phyloP scores from a whole-genome alignment of 2,113 vertebrate species.

The Sinocyclocheilus grahami region DNA sequence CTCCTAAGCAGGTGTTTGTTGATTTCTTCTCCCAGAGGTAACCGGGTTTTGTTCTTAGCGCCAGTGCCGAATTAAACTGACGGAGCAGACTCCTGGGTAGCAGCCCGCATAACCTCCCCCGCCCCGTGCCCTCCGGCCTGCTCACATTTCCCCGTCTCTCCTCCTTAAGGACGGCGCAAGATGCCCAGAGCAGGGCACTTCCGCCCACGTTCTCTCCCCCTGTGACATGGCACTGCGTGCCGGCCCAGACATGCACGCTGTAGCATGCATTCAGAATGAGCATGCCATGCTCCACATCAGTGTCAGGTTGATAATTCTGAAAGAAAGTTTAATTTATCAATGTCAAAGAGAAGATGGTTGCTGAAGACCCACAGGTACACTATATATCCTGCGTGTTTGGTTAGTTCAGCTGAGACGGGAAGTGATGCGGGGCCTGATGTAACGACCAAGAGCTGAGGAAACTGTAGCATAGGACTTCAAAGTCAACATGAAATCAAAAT shows the following conservation, averaged over 20 bases:
- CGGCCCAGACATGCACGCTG: neutral
- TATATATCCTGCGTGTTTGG: neutral
- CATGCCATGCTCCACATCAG: no score
- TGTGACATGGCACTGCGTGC: neutral
- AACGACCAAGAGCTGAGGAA: constrained; percentile 7
- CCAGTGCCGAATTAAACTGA: constrained; percentile 72
- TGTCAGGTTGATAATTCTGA: constrained; percentile 44
- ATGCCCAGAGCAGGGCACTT: constrained; percentile 40
- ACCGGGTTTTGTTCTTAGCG: constrained; percentile 69
- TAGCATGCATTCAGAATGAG: constrained; percentile 25
- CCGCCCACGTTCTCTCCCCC: constrained; percentile 16
- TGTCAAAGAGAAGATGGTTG: constrained; percentile 32
- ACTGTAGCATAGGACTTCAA: neutral
- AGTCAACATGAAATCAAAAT: neutral
- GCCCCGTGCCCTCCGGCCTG: neutral
- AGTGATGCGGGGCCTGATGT: neutral
- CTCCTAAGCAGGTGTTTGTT: constrained; percentile 74
- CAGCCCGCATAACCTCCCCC: constrained; percentile 36
- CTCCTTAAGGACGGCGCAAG: constrained; percentile 48
- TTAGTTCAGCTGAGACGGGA: neutral
- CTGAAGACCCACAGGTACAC: neutral
- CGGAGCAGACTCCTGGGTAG: constrained; percentile 64
- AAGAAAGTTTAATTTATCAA: constrained; percentile 49
- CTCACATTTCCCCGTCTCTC: constrained; percentile 34
- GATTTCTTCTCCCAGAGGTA: constrained; percentile 70